Percentiles rank a stretch among this genome's conserved stretches.
Conservation (phyloP, 2,888 invertebrate species). For the Eupithecia pulchellata region DNA sequence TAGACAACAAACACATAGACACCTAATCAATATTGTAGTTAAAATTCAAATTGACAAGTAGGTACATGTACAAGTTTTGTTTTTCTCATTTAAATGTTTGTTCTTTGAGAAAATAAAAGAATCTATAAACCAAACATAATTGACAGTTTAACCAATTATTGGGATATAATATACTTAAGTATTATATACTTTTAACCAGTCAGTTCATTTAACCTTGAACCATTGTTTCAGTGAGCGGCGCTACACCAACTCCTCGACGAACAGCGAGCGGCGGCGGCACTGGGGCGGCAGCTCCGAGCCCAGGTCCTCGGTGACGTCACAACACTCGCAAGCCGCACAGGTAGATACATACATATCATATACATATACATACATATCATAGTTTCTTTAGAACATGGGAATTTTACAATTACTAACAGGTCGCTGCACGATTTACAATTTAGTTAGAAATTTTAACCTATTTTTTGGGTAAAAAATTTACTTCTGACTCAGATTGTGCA, state of each 20-base stretch:
- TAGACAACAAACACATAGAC: too few relatives aligned
- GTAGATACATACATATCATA: too few relatives aligned
- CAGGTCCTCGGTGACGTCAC: conserved; percentile 77
- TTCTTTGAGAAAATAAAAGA: too few relatives aligned
- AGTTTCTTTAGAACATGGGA: neutral
- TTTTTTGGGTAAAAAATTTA: too few relatives aligned
- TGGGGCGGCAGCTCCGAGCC: conserved; percentile 79
- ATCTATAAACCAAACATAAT: too few relatives aligned
- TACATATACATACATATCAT: too few relatives aligned
- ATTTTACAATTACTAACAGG: neutral
- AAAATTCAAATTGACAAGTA: too few relatives aligned
- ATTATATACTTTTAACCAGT: neutral
- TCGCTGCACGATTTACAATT: neutral
- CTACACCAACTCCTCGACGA: conserved; percentile 76
- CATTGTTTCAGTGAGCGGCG: conserved; percentile 67
- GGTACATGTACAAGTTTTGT: too few relatives aligned
- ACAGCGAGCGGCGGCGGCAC: conserved; percentile 77
- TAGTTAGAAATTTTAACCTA: neutral
- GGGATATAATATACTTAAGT: too few relatives aligned
- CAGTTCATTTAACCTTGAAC: neutral
- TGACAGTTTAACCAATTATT: too few relatives aligned
- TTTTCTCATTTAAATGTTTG: too few relatives aligned
- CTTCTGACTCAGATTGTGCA: neutral
- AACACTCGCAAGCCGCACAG: conserved; percentile 74
- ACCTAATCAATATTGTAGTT: too few relatives aligned